Evolutionary conservation across 2,113 vertebrate genomes (phyloP).

Genomic region (Pomatostomus ruficeps): DNA sequence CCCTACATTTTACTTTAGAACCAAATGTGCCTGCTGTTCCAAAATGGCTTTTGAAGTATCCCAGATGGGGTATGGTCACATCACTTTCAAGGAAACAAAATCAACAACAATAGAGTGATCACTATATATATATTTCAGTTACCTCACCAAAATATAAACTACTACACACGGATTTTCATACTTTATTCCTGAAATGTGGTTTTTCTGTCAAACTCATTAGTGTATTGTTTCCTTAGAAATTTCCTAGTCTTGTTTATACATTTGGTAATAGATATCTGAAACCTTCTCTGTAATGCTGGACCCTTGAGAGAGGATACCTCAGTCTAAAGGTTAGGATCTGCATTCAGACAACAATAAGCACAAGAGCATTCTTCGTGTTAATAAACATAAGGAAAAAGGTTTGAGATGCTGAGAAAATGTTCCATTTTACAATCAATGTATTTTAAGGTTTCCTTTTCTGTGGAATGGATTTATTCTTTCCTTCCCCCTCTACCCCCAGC

Average conservation of each 20-base stretch:
- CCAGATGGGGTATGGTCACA: neutral
- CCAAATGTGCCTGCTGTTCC: neutral
- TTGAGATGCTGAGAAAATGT: neutral
- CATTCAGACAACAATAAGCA: neutral
- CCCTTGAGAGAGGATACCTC: neutral
- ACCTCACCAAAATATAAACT: neutral
- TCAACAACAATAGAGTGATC: neutral
- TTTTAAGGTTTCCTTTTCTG: neutral
- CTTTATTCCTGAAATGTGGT: neutral
- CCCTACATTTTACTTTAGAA: neutral
- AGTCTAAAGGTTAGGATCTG: neutral
- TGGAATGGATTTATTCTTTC: neutral
- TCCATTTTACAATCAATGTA: neutral
- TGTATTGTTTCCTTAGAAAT: neutral
- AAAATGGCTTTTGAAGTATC: neutral
- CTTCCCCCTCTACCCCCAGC: accelerated
- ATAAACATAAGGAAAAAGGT: neutral
- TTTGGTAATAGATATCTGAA: neutral
- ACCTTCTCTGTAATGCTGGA: neutral
- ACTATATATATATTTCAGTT: neutral
- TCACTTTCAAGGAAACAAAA: neutral
- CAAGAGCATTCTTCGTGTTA: too few relatives aligned
- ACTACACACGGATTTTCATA: neutral
- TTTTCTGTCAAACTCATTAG: neutral
- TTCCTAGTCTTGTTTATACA: neutral